Conservation (phyloP, 2,888 invertebrate genomes). For the Clusia tigrina region DNA sequence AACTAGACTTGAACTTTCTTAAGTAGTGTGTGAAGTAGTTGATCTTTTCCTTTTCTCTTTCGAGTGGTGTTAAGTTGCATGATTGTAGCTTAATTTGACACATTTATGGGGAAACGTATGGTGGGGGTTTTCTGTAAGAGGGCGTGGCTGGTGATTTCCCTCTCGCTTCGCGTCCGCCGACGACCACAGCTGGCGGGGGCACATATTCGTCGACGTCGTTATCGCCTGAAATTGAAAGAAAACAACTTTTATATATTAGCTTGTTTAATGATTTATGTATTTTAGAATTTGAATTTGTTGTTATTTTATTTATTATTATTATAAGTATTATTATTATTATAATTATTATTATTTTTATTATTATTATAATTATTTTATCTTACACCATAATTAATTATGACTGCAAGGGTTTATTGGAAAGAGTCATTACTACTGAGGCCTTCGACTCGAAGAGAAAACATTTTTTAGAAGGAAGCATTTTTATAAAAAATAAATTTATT, state of each 20-base stretch:
- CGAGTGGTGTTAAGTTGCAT: neutral
- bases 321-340: too few species aligned
- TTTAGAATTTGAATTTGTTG: too few species aligned
- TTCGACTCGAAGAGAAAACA: too few species aligned
- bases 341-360: too few species aligned
- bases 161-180: constrained; percentile 72
- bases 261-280: neutral
- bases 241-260: neutral
- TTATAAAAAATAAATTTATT: too few species aligned
- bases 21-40: constrained; percentile 22
- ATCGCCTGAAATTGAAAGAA: constrained; percentile 46
- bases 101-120: constrained; percentile 95
- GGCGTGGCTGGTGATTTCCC: constrained; percentile 84
- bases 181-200: constrained; percentile 82
- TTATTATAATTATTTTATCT: too few species aligned
- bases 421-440: too few species aligned
- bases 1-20: neutral
- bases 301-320: too few species aligned
- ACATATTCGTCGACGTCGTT: constrained; percentile 81
- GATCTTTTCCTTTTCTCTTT: constrained; percentile 2
- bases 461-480: too few species aligned
- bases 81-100: constrained; percentile 33
- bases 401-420: too few species aligned
- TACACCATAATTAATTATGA: too few species aligned
- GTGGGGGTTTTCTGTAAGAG: constrained; percentile 94